Evolutionary conservation across 2,888 invertebrate genomes (phyloP).

Genomic region (Ligdia adustata): DNA sequence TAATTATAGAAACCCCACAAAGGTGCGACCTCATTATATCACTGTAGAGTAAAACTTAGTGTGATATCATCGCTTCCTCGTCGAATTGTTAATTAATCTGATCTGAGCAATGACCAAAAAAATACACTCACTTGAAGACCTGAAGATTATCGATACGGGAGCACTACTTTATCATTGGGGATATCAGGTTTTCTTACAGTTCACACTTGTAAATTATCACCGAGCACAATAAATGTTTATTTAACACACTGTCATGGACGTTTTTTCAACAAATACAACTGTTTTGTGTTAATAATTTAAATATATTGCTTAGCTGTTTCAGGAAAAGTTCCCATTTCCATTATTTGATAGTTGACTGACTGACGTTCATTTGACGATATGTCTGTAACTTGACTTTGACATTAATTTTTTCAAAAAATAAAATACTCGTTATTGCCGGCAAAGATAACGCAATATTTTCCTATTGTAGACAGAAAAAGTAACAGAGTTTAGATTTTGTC

Average conservation of each 20-base stretch:
- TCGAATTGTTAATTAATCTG: constrained; percentile 56
- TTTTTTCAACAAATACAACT: constrained; percentile 43
- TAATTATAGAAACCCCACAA: constrained; percentile 34
- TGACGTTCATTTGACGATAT: constrained; percentile 65
- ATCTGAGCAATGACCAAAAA: constrained; percentile 31
- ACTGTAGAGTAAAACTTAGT: constrained; percentile 54
- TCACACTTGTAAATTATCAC: constrained; percentile 30
- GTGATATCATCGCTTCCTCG: constrained; percentile 73
- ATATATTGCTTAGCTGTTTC: constrained; percentile 51
- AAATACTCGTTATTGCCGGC: too few relatives aligned
- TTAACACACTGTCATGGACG: constrained; percentile 42
- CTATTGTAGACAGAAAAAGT: too few relatives aligned
- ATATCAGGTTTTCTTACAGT: constrained; percentile 36
- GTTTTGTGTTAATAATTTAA: constrained; percentile 54
- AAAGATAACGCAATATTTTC: too few relatives aligned
- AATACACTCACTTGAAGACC: constrained; percentile 42
- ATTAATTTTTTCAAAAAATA: not conserved
- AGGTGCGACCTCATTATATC: constrained; percentile 30
- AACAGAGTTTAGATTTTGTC: too few relatives aligned
- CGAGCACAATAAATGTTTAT: constrained; percentile 38
- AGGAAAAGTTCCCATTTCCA: constrained; percentile 39
- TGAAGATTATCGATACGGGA: constrained; percentile 32
- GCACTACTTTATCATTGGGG: constrained; percentile 36
- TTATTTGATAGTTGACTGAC: constrained; percentile 27
- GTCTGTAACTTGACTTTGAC: constrained; percentile 22